Conservation (phyloP, 2,113 vertebrate genomes). For the Brienomyrus longianalis region DNA sequence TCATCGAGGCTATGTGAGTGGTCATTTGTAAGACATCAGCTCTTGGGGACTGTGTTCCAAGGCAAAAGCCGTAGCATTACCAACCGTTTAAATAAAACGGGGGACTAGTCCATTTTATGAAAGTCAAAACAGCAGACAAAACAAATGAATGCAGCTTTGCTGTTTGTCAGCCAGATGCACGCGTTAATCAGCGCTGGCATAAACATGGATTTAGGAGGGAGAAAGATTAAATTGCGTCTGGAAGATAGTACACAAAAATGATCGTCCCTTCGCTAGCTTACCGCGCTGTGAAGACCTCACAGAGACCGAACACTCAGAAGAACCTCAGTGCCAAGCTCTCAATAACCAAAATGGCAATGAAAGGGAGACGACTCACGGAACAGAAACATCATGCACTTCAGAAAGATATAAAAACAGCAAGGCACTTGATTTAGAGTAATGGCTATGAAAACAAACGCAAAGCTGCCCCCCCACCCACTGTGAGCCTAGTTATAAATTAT, state of each 20-base stretch:
- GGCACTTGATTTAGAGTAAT: neutral
- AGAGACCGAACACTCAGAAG: neutral
- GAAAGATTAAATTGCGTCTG: constrained; percentile 8
- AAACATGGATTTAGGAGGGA: neutral
- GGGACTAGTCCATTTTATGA: neutral
- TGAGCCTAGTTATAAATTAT: neutral
- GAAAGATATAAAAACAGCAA: neutral
- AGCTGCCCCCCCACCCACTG: neutral
- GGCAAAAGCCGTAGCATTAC: neutral
- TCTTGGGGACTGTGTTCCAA: neutral
- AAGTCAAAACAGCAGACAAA: neutral
- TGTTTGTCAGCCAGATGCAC: neutral
- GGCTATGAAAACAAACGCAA: neutral
- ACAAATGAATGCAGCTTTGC: neutral
- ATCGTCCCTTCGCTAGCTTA: neutral
- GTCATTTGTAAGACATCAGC: neutral
- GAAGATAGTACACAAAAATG: constrained; percentile 5
- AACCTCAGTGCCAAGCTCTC: neutral
- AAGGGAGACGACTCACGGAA: neutral
- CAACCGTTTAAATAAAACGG: neutral
- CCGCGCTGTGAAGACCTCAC: neutral
- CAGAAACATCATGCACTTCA: neutral
- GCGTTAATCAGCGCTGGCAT: neutral
- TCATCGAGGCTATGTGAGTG: neutral
- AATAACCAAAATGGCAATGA: neutral